Base-by-base conservation (phyloP, 2,888 invertebrate species). In the Acanthosoma haemorrhoidale region DNA sequence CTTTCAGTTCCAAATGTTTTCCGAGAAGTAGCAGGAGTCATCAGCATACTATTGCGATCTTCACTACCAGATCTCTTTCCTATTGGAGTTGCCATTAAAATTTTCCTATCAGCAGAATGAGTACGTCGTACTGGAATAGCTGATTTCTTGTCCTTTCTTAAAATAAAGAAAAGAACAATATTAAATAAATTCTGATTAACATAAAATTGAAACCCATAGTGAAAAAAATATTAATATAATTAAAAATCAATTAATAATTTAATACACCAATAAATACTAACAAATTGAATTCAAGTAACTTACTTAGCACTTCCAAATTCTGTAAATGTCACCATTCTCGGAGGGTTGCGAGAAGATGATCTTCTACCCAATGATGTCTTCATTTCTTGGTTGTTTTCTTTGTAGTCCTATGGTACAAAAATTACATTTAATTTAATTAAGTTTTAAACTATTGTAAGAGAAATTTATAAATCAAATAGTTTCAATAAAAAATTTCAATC, bases 291-390 rank as follows among this genome's bases (percentile, higher is more conserved):
- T n/a, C n/a, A n/a, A n/a, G n/a, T n/a, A 13, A 36, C 34, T 61
- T 61, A 61, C 61, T 18, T 34, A 34, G 36, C 61, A 61, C 36
- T 61, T 36, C 34, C 61, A 61, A 36, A 61, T 21, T 36, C 61
- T 6, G 61, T 61, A n/a, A 38, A 61, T n/a, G 34, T 61, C 61
- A 36, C 29, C 25, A 29, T 51, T n/a, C 51, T 18, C 15, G 34
- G 38, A 64, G 64, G 39, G 29, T 64, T 64, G 29, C 64, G 39
- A 29, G 64, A 64, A 39, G 64, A 64, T 16, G 64, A 64, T 15
- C 64, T 21, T 11, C 64, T 38, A 9, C 64, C 64, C 21, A 64
- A 39, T 6, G 64, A 64, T 9, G 6, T 64, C 39, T 64, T 64
- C 64, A 64, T 64, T 31, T 38, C n/a, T n/a, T n/a, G n/a, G n/a